phyloP scores from a whole-genome alignment of 2,113 vertebrate species.

The Ia io region DNA sequence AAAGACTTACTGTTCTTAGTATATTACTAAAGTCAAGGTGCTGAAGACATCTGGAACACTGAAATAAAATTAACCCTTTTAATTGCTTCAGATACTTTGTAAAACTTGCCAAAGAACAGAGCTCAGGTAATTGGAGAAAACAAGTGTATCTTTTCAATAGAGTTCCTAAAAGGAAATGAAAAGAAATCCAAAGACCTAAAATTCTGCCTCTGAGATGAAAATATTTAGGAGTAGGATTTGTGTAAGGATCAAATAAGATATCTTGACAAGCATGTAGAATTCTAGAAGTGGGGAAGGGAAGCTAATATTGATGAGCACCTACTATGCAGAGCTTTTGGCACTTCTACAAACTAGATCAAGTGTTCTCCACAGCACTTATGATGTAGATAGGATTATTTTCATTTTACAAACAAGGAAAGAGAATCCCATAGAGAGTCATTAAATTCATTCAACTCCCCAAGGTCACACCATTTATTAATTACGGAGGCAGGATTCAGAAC shows the following conservation, averaged over 20 bases:
- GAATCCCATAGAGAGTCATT: neutral
- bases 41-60: slow-evolving; percentile 68
- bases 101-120: neutral
- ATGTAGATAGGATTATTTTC: neutral
- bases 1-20: slow-evolving; percentile 67
- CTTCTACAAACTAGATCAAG: neutral
- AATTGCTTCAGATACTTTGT: neutral
- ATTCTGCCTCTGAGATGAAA: neutral
- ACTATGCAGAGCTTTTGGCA: no score
- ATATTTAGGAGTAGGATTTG: neutral
- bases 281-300: neutral
- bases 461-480: neutral
- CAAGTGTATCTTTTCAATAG: slow-evolving; percentile 39
- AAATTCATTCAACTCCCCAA: neutral
- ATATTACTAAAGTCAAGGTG: slow-evolving; percentile 59
- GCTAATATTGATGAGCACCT: neutral
- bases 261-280: neutral
- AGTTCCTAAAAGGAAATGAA: slow-evolving; percentile 25
- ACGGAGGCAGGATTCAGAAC: neutral
- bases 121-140: neutral
- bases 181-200: slow-evolving; percentile 6
- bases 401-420: neutral
- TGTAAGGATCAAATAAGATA: neutral
- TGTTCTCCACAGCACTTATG: neutral
- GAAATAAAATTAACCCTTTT: slow-evolving; percentile 67